phyloP scores from a whole-genome alignment of 2,113 vertebrate genomes.

The Micronisus gabar region DNA sequence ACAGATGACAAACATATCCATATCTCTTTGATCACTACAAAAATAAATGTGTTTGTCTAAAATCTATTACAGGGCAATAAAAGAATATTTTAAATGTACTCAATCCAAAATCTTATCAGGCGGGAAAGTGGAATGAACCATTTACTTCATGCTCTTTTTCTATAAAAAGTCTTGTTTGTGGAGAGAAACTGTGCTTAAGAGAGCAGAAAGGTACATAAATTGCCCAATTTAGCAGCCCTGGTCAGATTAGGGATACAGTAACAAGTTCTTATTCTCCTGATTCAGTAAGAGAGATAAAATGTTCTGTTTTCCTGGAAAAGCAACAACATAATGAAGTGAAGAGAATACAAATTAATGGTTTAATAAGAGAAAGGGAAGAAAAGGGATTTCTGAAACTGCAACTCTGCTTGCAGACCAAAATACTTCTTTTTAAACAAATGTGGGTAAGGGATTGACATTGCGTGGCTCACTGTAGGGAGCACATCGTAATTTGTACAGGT shows the following conservation, averaged over 20 bases:
- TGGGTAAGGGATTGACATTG: not conserved
- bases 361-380: not conserved
- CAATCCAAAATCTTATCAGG: slow-evolving; percentile 28
- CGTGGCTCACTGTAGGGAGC: not conserved
- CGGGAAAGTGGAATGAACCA: not conserved
- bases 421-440: not conserved
- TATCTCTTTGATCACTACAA: slow-evolving; percentile 41
- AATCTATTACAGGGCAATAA: slow-evolving; percentile 32
- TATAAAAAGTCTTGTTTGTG: slow-evolving; percentile 24
- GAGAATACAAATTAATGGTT: not conserved
- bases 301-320: slow-evolving; percentile 2
- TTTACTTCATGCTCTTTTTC: not conserved
- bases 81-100: slow-evolving; percentile 26
- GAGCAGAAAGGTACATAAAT: slow-evolving; percentile 17
- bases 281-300: not conserved
- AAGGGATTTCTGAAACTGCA: not conserved
- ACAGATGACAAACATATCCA: slow-evolving; percentile 12
- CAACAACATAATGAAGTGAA: not conserved
- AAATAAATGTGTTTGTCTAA: slow-evolving; percentile 31
- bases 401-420: not conserved
- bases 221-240: not conserved
- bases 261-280: not conserved
- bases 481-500: not conserved
- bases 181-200: not conserved
- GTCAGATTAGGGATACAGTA: not conserved